phyloP scores from a whole-genome alignment of 2,888 invertebrate species.

The Acrobasis repandana region DNA sequence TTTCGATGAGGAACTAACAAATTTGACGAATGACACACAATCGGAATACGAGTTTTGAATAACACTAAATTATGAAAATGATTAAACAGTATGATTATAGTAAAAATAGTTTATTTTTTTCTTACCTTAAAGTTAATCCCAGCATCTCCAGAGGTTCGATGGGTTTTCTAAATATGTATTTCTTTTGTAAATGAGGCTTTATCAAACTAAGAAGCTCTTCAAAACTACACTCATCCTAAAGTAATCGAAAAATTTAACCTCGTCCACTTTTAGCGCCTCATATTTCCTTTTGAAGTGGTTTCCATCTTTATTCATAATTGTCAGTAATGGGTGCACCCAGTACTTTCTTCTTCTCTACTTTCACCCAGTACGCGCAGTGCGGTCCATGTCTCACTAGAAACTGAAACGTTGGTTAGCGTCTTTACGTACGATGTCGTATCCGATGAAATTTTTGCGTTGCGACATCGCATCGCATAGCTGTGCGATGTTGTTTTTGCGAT shows the following conservation, averaged over 20 bases:
- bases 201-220: too few relatives aligned
- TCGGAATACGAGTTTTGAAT: too few relatives aligned
- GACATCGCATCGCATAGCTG: constrained; percentile 1
- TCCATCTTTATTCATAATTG: background rate
- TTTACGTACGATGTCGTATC: background rate
- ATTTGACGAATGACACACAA: too few relatives aligned
- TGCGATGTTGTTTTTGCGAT: too few relatives aligned
- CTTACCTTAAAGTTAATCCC: constrained; percentile 13
- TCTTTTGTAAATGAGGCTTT: too few relatives aligned
- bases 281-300: too few relatives aligned
- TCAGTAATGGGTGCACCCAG: constrained; percentile 12
- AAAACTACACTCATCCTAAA: too few relatives aligned
- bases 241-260: too few relatives aligned
- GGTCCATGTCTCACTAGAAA: background rate
- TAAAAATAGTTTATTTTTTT: background rate
- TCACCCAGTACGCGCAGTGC: background rate
- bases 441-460: constrained; percentile 3
- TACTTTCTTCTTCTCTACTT: too few relatives aligned
- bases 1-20: too few relatives aligned
- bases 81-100: background rate
- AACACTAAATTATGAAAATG: background rate
- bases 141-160: background rate
- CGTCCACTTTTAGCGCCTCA: too few relatives aligned
- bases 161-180: too few relatives aligned
- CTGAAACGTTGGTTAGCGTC: background rate